These are phyloP conservation scores for Dermochelys coriacea DNA, from an alignment of 2,797 vertebrate species.

Conservation along the genomic window DNA sequence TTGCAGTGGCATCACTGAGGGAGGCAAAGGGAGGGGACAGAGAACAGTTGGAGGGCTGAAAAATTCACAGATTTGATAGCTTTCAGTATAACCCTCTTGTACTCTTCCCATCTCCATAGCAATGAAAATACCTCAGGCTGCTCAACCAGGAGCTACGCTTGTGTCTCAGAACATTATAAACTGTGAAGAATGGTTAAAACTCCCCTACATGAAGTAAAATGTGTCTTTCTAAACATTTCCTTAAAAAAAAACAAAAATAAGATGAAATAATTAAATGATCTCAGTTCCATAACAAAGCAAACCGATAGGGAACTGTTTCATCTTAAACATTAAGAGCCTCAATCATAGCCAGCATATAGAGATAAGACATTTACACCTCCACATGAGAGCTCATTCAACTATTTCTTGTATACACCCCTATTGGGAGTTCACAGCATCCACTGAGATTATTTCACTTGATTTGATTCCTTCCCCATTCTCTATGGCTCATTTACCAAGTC, in stretches of 20 bases:
- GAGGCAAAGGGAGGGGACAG: conserved; percentile 35
- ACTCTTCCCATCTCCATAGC: conserved; percentile 14
- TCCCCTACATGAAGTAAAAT: not conserved
- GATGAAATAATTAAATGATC: conserved; percentile 45
- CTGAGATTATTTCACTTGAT: conserved; percentile 73
- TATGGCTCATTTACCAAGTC: conserved; percentile 71
- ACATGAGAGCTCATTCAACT: conserved; percentile 42
- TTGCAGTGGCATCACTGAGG: conserved; percentile 40
- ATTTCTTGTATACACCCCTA: conserved; percentile 69
- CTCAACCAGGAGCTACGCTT: not conserved
- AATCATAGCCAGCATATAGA: conserved; percentile 33
- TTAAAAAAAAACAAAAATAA: conserved; percentile 15
- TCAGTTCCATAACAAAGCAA: conserved; percentile 41
- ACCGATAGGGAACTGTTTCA: conserved; percentile 59
- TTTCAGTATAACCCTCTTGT: not conserved
- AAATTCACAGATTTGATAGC: conserved; percentile 33
- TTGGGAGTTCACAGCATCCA: conserved; percentile 73
- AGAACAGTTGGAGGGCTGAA: conserved; percentile 39
- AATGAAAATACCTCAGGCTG: conserved; percentile 9
- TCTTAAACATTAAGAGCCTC: conserved; percentile 39
- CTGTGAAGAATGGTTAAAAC: conserved; percentile 24
- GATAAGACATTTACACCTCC: conserved; percentile 64
- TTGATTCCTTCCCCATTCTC: conserved; percentile 63
- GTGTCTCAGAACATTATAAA: not conserved
- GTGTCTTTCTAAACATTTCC: conserved; percentile 20